These are phyloP conservation scores for Cherax destructor DNA, from an alignment of 1,140 invertebrate species.

Conservation along the genomic window DNA sequence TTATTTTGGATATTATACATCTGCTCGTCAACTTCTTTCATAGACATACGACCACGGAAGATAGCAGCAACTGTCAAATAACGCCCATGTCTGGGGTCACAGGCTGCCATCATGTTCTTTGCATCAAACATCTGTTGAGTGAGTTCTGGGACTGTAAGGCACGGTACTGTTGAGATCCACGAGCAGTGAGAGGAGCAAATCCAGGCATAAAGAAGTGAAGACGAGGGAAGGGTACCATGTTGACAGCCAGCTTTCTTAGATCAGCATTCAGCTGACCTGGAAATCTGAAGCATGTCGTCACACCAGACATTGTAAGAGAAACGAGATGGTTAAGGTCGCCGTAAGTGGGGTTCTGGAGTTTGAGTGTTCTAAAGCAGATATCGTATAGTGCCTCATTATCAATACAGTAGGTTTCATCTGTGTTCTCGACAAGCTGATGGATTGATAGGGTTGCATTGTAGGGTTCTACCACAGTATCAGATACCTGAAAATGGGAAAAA, in stretches of 20 bases:
- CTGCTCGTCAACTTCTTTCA: conserved; percentile 64
- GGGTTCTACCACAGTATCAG: conserved; percentile 61
- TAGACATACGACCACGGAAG: conserved; percentile 62
- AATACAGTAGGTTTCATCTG: conserved; percentile 62
- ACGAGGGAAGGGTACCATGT: conserved; percentile 65
- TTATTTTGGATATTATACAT: conserved; percentile 66
- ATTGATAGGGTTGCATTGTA: conserved; percentile 64
- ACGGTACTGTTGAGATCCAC: conserved; percentile 62
- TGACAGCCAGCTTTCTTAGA: conserved; percentile 56
- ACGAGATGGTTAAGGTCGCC: conserved; percentile 63
- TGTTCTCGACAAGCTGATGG: conserved; percentile 62
- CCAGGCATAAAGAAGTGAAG: conserved; percentile 67
- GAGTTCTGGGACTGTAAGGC: conserved; percentile 60
- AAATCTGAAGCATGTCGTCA: conserved; percentile 63
- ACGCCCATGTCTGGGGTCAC: conserved; percentile 54
- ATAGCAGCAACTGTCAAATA: conserved; percentile 60
- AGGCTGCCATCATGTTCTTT: conserved; percentile 67
- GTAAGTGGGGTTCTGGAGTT: conserved; percentile 60
- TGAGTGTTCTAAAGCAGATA: conserved; percentile 62
- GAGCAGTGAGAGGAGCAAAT: conserved; percentile 56
- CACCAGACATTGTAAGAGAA: conserved; percentile 66
- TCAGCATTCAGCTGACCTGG: conserved; percentile 62
- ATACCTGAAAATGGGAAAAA: conserved; percentile 28
- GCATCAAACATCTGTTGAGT: conserved; percentile 65
- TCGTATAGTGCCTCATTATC: conserved; percentile 61